Base-by-base conservation (phyloP, 2,113 vertebrate genomes). In the Chamaetylas fuelleborni region DNA sequence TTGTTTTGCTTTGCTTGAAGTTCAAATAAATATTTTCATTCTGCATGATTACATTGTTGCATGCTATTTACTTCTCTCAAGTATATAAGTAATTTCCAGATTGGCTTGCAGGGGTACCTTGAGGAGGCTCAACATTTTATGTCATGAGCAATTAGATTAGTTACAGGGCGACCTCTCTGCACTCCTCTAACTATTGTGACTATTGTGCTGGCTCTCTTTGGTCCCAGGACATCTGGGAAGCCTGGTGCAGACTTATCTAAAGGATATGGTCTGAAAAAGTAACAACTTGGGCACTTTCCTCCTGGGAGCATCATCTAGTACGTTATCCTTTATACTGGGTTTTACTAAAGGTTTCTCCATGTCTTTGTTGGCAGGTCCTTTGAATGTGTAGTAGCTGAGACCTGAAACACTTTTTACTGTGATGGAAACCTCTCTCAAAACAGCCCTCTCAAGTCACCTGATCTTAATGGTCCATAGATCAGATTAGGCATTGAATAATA, bases 131-230 rank as follows among this genome's bases (percentile, higher is more conserved):
- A 70, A 34, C 33, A 23, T 93, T 72, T 93, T 79, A 26, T 74
- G n/a, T 87, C 78, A 83, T 61, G 29, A 90, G 78, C 50, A 70
- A 73, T 93, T 86, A 96, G 57, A 28, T 86, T 76, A 72, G 80
- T 80, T 93, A 48, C 50, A 50, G 53, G 72, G 38, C 34, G 29
- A 53, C 36, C 51, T 76, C 54, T 92, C 80, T 70, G 81, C 45
- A 8, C 76, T 84, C 61, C 36, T 73, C 9, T 54, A 43, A 84
- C 43, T 43, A 43, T 43, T 43, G 60, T 28, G 74, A 28, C 43
- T 72, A 3, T 54, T 82, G 42, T 86, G 31, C 67, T 56, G 43
- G 5, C 26, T 58, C 0, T 65, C 65, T 94, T 88, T 94, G 84
- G 80, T 88, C 3, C 1, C 18, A 42, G 38, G 62, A 17, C 20